Conservation (phyloP, 92 coral and sea anemone genomes). For the Palythoa grandis region DNA sequence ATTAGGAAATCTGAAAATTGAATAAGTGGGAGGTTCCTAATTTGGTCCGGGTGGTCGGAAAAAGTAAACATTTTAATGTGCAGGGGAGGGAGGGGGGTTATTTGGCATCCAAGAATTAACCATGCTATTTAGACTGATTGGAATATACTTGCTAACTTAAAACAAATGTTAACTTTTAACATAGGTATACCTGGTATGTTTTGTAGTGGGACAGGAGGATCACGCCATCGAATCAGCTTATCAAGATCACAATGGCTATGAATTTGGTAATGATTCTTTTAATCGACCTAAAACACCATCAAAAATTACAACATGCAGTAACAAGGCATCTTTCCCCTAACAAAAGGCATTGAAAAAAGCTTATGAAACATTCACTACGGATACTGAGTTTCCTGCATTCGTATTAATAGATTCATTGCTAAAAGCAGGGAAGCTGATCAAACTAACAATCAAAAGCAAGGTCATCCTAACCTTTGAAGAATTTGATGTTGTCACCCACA, state of each 20-base stretch:
- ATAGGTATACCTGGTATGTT: slow-evolving; percentile 52
- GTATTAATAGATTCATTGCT: slow-evolving; percentile 66
- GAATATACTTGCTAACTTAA: not conserved
- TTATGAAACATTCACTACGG: not conserved
- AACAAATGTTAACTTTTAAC: not conserved
- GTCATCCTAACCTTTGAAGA: slow-evolving; percentile 59
- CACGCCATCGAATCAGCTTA: slow-evolving; percentile 10
- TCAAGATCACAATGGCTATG: slow-evolving; percentile 14
- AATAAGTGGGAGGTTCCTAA: not conserved
- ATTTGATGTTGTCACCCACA: slow-evolving; percentile 59
- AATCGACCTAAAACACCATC: slow-evolving; percentile 6
- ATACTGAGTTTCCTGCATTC: slow-evolving; percentile 58
- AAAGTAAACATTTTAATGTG: not conserved
- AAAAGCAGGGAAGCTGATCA: slow-evolving; percentile 72
- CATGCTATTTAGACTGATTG: not conserved
- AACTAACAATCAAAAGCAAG: slow-evolving; percentile 58
- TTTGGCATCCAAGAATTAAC: not conserved
- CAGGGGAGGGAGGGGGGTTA: not conserved
- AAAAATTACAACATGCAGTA: not conserved
- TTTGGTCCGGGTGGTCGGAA: not conserved
- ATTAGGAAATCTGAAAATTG: not conserved
- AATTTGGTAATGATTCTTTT: slow-evolving; percentile 1
- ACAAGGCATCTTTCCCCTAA: slow-evolving; percentile 11
- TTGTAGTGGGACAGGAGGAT: slow-evolving; percentile 50
- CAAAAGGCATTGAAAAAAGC: slow-evolving; percentile 18